Base-by-base conservation (phyloP, 53 echinoderm and acorn worm genomes). In the Stichopus horrens region DNA sequence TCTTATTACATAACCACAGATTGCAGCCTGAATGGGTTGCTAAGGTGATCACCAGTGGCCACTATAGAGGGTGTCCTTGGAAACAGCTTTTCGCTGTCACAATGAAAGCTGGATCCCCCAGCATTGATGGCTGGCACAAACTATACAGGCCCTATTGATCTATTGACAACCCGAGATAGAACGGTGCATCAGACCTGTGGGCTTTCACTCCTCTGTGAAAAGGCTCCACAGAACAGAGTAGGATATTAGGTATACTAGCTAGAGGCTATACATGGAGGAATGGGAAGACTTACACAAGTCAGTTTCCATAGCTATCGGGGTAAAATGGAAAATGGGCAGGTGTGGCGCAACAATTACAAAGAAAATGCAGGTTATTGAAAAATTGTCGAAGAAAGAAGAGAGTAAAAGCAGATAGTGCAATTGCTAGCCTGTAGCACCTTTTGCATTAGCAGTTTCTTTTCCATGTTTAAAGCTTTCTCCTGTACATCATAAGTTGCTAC, bases 1-100 rank as follows among this genome's bases (percentile, higher is more conserved):
- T 79, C 79, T 53, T 79, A 79, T 79, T 79, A 79, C 79, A 79
- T 79, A 79, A 79, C 79, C 54, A 14, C 79, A 79, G 9, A 63
- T 10, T 19, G 79, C 14, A 54, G 54, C 5, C 55, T 79, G 52
- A 79, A 79, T 79, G 79, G 55, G 20, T 55, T 54, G n/a, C 37
- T 37, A 13, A 63, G 63, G 63, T 63, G 16, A 10, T 63, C 16
- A 63, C 11, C 10, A 63, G 63, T 63, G 10, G 63, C 11, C 63
- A 10, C 63, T 63, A 37, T 55, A 79, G 54, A n/a, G 54, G 55
- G 4, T 53, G 79, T 79, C 79, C 79, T 79, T 79, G 79, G 79
- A 53, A 53, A 79, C 79, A 1, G 37, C 37, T 37, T 37, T 37
- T 37, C 37, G 37, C 37, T 37, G 20, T 53, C 79, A 54, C 56